These are phyloP conservation scores for Mohoua ochrocephala DNA, from an alignment of 2,113 vertebrate species.

Conservation along the genomic window DNA sequence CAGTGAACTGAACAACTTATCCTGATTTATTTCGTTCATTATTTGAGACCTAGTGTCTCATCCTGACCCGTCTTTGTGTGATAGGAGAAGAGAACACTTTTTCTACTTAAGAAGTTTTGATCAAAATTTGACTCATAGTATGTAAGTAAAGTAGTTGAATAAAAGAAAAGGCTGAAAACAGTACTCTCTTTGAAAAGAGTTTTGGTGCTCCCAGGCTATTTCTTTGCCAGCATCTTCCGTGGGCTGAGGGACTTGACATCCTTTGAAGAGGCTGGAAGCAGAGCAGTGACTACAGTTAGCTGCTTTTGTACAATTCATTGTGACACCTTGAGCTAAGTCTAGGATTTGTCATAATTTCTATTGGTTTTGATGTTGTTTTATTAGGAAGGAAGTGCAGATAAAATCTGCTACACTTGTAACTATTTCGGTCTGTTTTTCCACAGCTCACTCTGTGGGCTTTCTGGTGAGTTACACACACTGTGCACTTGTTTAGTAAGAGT, in stretches of 20 bases:
- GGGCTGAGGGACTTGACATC: neutral
- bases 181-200: neutral
- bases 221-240: neutral
- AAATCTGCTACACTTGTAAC: neutral
- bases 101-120: neutral
- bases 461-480: neutral
- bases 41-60: neutral
- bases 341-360: neutral
- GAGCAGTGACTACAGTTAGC: neutral
- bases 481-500: neutral
- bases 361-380: neutral
- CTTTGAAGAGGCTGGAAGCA: neutral
- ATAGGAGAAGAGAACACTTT: neutral
- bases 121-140: neutral
- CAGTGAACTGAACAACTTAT: neutral
- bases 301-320: neutral
- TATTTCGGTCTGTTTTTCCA: neutral
- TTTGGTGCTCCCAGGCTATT: neutral
- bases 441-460: neutral
- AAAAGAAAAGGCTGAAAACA: neutral
- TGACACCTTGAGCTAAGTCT: neutral
- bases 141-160: neutral
- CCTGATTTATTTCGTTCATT: neutral
- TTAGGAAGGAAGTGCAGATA: constrained; percentile 21
- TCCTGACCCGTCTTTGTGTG: neutral